phyloP scores from a whole-genome alignment of 2,797 vertebrate species.

The Aeoliscus strigatus region DNA sequence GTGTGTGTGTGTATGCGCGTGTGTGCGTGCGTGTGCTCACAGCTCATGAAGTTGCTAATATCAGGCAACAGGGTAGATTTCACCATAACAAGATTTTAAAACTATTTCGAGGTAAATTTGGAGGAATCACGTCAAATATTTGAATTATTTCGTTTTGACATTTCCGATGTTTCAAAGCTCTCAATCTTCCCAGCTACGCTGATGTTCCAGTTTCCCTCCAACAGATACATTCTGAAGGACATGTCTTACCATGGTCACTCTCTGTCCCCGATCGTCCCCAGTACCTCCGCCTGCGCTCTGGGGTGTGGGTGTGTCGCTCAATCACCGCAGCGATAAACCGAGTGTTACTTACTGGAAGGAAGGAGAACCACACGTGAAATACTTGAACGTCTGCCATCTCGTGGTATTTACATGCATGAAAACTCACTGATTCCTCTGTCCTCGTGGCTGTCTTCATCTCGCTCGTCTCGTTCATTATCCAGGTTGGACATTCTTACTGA shows the following conservation, averaged over 20 bases:
- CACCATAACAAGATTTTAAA: too few species aligned
- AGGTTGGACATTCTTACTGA: conserved; percentile 99
- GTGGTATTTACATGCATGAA: neutral
- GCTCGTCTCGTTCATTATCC: conserved; percentile 93
- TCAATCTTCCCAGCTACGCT: too few species aligned
- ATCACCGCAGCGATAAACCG: conserved; percentile 97
- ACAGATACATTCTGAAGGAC: too few species aligned
- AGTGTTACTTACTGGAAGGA: conserved; percentile 89
- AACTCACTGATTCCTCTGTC: conserved; percentile 97
- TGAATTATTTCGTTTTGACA: too few species aligned
- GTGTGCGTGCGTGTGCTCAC: too few species aligned
- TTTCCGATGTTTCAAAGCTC: too few species aligned
- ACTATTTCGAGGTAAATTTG: too few species aligned
- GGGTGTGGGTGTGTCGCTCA: conserved; percentile 94
- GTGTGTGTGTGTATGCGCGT: too few species aligned
- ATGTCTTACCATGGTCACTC: conserved; percentile 91
- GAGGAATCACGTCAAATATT: too few species aligned
- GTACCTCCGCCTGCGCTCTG: conserved; percentile 90
- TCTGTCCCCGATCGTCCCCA: conserved; percentile 97
- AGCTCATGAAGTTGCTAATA: too few species aligned
- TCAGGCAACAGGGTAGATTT: too few species aligned
- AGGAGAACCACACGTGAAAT: conserved; percentile 26
- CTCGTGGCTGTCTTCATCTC: conserved; percentile 95
- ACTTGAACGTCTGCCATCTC: neutral
- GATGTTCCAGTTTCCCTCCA: too few species aligned